Percentiles rank a stretch among this genome's conserved stretches.
phyloP scores from a whole-genome alignment of 2,113 vertebrate genomes.

The Eudyptes chrysolophus region DNA sequence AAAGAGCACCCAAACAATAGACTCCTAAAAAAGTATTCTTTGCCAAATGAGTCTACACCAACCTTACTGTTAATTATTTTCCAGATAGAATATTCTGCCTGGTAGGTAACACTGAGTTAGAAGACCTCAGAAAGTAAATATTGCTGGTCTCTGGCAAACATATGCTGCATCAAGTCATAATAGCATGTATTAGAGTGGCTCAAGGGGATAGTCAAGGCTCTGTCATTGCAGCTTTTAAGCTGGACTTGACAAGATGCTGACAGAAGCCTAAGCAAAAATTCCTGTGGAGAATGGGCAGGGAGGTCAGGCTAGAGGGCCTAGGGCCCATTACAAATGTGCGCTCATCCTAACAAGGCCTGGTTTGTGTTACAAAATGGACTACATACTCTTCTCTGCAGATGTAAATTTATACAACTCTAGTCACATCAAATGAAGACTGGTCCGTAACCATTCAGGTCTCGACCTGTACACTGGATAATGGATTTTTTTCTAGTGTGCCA shows the following conservation, averaged over 20 bases:
- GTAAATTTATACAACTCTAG: not conserved
- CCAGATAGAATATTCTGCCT: not conserved
- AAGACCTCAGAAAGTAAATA: not conserved
- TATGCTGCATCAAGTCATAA: not conserved
- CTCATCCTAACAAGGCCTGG: not conserved
- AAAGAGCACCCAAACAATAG: not conserved
- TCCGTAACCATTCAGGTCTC: not conserved
- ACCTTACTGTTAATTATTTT: not conserved
- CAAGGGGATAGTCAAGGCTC: not conserved
- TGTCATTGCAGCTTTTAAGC: not conserved
- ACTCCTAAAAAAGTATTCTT: not conserved
- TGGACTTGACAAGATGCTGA: not conserved
- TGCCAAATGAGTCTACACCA: not conserved
- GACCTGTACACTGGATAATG: not conserved
- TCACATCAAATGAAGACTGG: not conserved
- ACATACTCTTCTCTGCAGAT: not conserved
- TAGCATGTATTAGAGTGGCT: not conserved
- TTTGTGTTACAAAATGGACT: not conserved
- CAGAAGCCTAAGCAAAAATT: not conserved
- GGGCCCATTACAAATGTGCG: not conserved
- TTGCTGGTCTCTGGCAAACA: not conserved
- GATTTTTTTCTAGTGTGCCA: not conserved
- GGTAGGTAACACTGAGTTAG: not conserved
- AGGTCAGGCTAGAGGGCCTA: not conserved
- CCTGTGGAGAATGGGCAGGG: not conserved